These are phyloP conservation scores for Sebastes taczanowskii DNA, from an alignment of 2,797 vertebrate species.

Conservation along the genomic window DNA sequence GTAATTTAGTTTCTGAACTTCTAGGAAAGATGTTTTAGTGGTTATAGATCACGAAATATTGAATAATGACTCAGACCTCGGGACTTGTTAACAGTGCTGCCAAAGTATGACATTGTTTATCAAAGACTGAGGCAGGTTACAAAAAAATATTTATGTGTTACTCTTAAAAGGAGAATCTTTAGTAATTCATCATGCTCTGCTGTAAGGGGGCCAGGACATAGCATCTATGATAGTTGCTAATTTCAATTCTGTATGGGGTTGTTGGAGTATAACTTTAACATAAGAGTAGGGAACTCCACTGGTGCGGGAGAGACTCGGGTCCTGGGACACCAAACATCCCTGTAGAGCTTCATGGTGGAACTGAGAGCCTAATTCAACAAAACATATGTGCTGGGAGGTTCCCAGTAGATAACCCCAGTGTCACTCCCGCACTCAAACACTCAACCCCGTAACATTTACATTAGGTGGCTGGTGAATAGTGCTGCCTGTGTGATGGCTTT, in stretches of 20 bases:
- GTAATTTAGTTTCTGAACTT: not conserved
- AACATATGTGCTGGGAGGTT: conserved; percentile 35
- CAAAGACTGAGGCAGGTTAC: not conserved
- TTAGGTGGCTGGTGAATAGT: conserved; percentile 38
- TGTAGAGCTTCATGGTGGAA: not conserved
- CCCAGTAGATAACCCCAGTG: conserved; percentile 57
- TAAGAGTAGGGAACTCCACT: not conserved
- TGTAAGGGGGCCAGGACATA: not conserved
- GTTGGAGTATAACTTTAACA: not conserved
- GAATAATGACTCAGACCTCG: not conserved
- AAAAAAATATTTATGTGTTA: not conserved
- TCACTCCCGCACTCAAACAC: conserved; percentile 33
- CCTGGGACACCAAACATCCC: not conserved
- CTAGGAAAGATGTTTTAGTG: not conserved
- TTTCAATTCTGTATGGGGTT: not conserved
- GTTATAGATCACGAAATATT: conserved; percentile 1
- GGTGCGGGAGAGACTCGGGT: not conserved
- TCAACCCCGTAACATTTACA: conserved; percentile 41
- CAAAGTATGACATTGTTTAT: not conserved
- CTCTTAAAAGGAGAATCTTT: not conserved
- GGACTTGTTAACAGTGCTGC: not conserved
- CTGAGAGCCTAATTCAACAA: conserved; percentile 28
- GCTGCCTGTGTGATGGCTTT: conserved; percentile 18
- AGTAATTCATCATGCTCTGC: not conserved
- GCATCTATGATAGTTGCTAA: not conserved